Conservation (phyloP, 2,113 vertebrate genomes). For the Rostratula benghalensis region DNA sequence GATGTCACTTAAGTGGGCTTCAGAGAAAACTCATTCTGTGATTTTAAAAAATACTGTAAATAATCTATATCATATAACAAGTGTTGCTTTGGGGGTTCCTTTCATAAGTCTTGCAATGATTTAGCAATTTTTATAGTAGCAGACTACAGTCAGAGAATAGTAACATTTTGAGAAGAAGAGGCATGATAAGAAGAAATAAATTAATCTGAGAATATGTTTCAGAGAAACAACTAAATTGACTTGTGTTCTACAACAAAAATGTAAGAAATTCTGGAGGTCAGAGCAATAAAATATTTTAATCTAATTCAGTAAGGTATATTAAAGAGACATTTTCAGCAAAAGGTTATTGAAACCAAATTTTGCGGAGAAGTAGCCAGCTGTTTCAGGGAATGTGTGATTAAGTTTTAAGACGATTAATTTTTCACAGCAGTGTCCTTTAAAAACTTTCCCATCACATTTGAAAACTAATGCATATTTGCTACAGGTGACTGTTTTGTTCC, state of each 20-base stretch:
- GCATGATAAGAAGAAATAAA: not conserved
- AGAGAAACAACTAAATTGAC: not conserved
- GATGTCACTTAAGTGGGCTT: not conserved
- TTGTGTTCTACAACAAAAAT: not conserved
- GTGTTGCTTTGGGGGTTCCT: not conserved
- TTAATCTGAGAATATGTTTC: not conserved
- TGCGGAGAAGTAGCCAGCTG: not conserved
- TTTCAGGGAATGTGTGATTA: not conserved
- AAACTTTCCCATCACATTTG: not conserved
- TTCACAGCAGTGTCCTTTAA: not conserved
- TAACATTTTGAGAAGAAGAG: not conserved
- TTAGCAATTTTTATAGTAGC: not conserved
- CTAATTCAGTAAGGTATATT: not conserved
- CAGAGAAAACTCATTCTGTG: not conserved
- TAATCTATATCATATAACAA: not conserved
- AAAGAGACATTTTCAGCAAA: not conserved
- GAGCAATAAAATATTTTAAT: not conserved
- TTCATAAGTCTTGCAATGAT: not conserved
- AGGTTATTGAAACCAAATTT: not conserved
- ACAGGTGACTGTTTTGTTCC: not conserved
- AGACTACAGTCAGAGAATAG: not conserved
- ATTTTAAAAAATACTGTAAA: not conserved
- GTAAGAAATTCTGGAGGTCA: not conserved
- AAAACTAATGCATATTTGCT: not conserved
- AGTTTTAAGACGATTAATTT: constrained; percentile 7